A percentile compares a stretch with the other conserved stretches of the same genome.
These are phyloP conservation scores for Calcarius lapponicus DNA, from an alignment of 2,797 vertebrate species.

Conservation along the genomic window DNA sequence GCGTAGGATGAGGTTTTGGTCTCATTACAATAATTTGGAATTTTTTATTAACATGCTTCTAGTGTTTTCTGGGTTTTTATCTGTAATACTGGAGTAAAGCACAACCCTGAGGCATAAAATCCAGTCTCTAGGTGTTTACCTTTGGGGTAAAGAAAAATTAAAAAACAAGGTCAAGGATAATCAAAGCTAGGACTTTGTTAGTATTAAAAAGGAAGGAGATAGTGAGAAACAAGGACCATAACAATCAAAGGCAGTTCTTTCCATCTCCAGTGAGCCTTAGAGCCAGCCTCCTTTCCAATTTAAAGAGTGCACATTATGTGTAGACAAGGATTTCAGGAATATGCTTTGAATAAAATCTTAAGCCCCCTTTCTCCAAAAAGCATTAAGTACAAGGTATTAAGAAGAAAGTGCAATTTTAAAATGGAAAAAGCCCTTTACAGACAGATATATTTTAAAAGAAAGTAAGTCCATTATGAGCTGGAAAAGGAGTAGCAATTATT, in stretches of 20 bases:
- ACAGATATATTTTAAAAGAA: background rate
- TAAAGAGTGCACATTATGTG: background rate
- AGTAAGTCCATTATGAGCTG: background rate
- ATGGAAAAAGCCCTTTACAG: background rate
- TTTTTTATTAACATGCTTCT: background rate
- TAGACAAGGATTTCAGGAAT: constrained; percentile 6
- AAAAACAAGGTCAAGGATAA: background rate
- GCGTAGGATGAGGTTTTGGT: background rate
- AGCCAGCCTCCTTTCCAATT: background rate
- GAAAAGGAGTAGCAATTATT: constrained; percentile 1
- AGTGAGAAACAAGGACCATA: background rate
- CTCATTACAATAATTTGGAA: background rate
- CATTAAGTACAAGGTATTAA: background rate
- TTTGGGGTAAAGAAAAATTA: background rate
- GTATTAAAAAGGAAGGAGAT: background rate
- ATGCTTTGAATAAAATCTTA: background rate
- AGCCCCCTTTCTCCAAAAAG: background rate
- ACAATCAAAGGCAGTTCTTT: background rate
- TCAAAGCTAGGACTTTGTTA: background rate
- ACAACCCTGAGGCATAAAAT: background rate
- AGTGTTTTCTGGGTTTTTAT: background rate
- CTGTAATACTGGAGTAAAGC: background rate
- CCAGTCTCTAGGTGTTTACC: background rate
- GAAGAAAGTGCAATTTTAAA: background rate
- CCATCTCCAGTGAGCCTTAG: background rate